A percentile compares a stretch with the other conserved stretches of the same genome.
Conservation (phyloP, 2,113 vertebrate species). For the Heloderma charlesbogerti region DNA sequence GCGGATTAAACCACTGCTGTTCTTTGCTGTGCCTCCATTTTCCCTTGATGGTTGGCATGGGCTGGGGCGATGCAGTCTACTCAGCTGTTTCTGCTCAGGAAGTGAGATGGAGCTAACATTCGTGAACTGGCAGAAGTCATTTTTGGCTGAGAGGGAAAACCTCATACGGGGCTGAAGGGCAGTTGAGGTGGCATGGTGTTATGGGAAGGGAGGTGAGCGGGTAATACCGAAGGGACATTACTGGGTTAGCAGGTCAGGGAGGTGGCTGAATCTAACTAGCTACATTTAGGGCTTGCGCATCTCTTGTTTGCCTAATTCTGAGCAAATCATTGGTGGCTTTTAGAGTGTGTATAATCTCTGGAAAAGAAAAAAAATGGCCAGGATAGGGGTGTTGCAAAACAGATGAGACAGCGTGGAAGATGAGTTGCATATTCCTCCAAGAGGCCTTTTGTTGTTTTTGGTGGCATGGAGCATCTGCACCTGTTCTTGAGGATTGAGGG, state of each 20-base stretch:
- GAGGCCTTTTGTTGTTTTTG: accelerated
- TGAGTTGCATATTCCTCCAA: background rate
- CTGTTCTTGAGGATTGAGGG: background rate
- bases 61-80: background rate
- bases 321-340: constrained; percentile 22
- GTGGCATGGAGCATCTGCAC: accelerated
- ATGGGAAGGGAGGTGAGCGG: too few relatives aligned
- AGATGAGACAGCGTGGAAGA: accelerated
- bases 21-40: background rate
- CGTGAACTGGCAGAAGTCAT: background rate
- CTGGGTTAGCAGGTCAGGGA: background rate
- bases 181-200: background rate
- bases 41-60: background rate
- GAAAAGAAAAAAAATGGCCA: background rate
- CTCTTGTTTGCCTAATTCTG: background rate
- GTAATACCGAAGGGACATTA: background rate
- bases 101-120: too few relatives aligned
- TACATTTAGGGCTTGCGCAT: background rate
- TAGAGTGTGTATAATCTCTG: background rate
- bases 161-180: too few relatives aligned
- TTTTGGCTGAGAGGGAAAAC: background rate
- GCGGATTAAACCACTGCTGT: background rate
- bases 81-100: background rate
- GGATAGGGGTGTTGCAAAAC: constrained; percentile 10
- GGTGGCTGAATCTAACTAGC: background rate